phyloP scores from a whole-genome alignment of 2,888 invertebrate genomes.

The Drosophila nr. perissopoda region DNA sequence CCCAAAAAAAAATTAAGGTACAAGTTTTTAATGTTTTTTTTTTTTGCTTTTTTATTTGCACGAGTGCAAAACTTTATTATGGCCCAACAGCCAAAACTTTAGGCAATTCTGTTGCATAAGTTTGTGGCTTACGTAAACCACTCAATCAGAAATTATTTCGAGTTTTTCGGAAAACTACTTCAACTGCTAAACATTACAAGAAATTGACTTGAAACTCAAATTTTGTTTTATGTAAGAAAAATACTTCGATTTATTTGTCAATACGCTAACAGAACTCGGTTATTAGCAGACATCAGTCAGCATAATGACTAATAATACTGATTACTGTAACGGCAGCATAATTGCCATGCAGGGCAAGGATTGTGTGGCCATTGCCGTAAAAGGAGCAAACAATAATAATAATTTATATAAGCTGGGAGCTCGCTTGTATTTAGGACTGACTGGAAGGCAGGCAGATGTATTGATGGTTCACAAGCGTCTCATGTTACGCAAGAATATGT shows the following conservation, averaged over 20 bases:
- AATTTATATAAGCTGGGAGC: constrained; percentile 98
- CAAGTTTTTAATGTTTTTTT: constrained; percentile 43
- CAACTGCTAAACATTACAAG: background rate
- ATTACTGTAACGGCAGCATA: constrained; percentile 93
- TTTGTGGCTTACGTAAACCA: constrained; percentile 2
- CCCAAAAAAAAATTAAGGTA: constrained; percentile 17
- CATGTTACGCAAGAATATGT: constrained; percentile 93
- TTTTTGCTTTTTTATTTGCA: constrained; percentile 18
- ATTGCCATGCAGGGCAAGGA: constrained; percentile 99
- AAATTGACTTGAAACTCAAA: constrained; percentile 1
- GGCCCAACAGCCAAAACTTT: constrained; percentile 10
- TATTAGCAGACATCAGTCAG: background rate
- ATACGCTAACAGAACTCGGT: background rate
- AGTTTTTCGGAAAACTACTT: background rate
- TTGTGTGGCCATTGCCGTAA: constrained; percentile 98
- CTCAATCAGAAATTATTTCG: constrained; percentile 8
- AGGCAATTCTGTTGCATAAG: constrained; percentile 22
- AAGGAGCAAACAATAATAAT: constrained; percentile 97
- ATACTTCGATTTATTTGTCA: background rate
- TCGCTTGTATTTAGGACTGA: constrained; percentile 93
- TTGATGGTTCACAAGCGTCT: constrained; percentile 96
- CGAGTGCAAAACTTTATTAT: constrained; percentile 37
- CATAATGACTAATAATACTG: background rate
- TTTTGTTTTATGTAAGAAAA: background rate
- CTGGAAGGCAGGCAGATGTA: constrained; percentile 97